Conservation (phyloP, 2,113 vertebrate genomes). For the Platichthys flesus region DNA sequence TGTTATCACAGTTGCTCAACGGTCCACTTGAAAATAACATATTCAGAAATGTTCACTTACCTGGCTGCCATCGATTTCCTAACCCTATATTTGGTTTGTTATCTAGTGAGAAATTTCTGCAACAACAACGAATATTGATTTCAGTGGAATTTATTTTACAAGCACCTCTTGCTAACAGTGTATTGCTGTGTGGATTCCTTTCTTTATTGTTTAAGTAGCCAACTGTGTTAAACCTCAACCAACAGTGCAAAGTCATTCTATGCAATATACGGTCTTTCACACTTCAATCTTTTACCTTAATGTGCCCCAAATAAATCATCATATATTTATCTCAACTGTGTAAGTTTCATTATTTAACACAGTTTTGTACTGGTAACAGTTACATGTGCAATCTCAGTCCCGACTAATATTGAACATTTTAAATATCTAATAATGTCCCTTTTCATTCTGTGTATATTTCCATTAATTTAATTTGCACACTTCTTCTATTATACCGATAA, state of each 20-base stretch:
- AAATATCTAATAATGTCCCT: not conserved
- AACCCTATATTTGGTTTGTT: not conserved
- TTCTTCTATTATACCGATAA: not conserved
- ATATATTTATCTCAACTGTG: slow-evolving; percentile 37
- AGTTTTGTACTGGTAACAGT: not conserved
- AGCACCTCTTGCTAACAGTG: slow-evolving; percentile 3
- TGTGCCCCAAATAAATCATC: slow-evolving; percentile 79
- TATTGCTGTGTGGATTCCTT: slow-evolving; percentile 11
- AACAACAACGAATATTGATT: slow-evolving; percentile 21
- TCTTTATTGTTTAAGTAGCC: slow-evolving; percentile 37
- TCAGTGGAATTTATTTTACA: slow-evolving; percentile 15
- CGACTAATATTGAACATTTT: slow-evolving; percentile 1
- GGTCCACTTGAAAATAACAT: slow-evolving; percentile 10
- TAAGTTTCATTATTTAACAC: slow-evolving; percentile 22
- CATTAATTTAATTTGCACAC: slow-evolving; percentile 29
- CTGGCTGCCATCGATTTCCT: not conserved
- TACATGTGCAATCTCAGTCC: not conserved
- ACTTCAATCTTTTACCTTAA: slow-evolving; percentile 60
- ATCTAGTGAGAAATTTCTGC: not conserved
- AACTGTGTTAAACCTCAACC: slow-evolving; percentile 32
- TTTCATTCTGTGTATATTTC: slow-evolving; percentile 38
- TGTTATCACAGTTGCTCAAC: slow-evolving; percentile 1
- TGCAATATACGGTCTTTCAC: slow-evolving; percentile 74
- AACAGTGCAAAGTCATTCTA: slow-evolving; percentile 67
- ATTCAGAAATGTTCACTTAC: not conserved